phyloP scores from a whole-genome alignment of 2,888 invertebrate genomes.

The Dynastes tityus region DNA sequence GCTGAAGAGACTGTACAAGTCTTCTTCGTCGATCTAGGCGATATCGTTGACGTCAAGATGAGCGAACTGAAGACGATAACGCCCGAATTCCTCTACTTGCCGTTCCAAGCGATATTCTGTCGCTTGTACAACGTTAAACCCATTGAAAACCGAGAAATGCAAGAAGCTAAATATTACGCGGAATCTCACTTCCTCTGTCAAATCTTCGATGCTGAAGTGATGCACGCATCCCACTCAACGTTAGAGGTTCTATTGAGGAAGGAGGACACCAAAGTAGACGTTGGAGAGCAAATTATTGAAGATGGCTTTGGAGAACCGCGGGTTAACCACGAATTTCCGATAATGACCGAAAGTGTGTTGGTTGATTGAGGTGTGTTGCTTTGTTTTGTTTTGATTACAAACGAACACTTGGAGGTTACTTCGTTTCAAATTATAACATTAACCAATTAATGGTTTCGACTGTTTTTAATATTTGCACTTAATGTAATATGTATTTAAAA shows the following conservation, averaged over 20 bases:
- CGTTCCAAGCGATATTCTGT: slow-evolving; percentile 47
- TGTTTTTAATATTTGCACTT: too few relatives aligned
- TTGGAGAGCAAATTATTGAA: slow-evolving; percentile 44
- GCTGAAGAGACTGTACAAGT: slow-evolving; percentile 34
- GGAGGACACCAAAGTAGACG: slow-evolving; percentile 18
- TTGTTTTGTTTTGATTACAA: neutral
- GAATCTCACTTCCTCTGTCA: slow-evolving; percentile 45
- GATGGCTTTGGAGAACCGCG: slow-evolving; percentile 23
- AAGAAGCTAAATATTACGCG: slow-evolving; percentile 21
- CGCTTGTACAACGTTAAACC: slow-evolving; percentile 40
- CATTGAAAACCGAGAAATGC: neutral
- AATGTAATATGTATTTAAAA: too few relatives aligned
- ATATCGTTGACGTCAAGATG: slow-evolving; percentile 33
- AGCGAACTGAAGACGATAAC: slow-evolving; percentile 33
- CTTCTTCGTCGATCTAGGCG: slow-evolving; percentile 49
- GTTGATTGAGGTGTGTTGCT: slow-evolving; percentile 25
- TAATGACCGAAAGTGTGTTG: slow-evolving; percentile 14
- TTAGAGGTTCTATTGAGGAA: slow-evolving; percentile 41
- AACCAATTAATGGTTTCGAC: too few relatives aligned
- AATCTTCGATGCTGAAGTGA: slow-evolving; percentile 37
- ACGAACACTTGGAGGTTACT: neutral
- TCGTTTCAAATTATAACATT: too few relatives aligned
- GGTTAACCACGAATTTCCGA: slow-evolving; percentile 16
- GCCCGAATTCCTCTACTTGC: slow-evolving; percentile 35
- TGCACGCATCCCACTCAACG: slow-evolving; percentile 11